A percentile compares a stretch with the other conserved stretches of the same genome.
These are phyloP conservation scores for Xenopus tropicalis DNA, from an alignment of 2,113 vertebrate genomes.

Conservation along the genomic window DNA sequence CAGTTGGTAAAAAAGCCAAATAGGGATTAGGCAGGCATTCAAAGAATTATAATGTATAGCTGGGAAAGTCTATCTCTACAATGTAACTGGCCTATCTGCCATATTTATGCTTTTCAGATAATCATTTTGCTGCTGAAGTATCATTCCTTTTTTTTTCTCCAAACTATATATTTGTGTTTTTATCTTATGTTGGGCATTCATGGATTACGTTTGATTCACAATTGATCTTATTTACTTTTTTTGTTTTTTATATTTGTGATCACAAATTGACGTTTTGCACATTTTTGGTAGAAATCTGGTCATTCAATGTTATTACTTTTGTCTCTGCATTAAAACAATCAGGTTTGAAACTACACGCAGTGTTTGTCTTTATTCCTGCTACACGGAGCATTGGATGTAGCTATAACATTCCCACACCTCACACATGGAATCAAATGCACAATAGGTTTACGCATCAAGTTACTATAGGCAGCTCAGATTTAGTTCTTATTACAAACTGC, in stretches of 20 bases:
- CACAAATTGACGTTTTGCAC: slow-evolving; percentile 25
- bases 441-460: too few species aligned
- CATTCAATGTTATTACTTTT: slow-evolving; percentile 11
- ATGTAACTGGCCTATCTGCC: not conserved
- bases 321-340: slow-evolving; percentile 25
- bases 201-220: not conserved
- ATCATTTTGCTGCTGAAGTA: not conserved
- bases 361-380: not conserved
- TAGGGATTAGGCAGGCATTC: too few species aligned
- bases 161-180: slow-evolving; percentile 4
- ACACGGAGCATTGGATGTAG: too few species aligned
- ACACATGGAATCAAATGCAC: too few species aligned
- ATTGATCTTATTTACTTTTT: not conserved
- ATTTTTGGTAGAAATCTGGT: not conserved
- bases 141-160: not conserved
- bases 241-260: not conserved
- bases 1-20: not conserved
- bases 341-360: not conserved
- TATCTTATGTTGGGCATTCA: not conserved
- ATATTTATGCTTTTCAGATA: not conserved
- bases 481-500: too few species aligned
- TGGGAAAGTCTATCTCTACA: not conserved
- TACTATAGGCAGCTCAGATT: too few species aligned
- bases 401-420: too few species aligned
- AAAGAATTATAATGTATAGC: too few species aligned